Base-by-base conservation (phyloP, 2,113 vertebrate genomes). In the Amphiprion percula region DNA sequence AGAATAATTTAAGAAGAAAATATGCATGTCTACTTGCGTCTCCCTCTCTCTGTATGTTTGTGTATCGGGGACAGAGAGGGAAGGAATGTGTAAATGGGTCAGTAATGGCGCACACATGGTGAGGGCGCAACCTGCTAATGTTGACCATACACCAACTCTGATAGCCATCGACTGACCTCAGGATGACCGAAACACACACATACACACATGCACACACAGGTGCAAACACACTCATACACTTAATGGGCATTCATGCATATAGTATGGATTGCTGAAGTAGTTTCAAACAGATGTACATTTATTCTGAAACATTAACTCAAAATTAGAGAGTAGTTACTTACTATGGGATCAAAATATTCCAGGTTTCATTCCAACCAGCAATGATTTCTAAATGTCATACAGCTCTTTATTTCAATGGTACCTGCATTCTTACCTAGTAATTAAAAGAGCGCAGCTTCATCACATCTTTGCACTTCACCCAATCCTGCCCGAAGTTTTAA, bases 101-200 rank as follows among this genome's bases (percentile, higher is more conserved):
- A 39, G 23, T 78, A 80, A 87, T 82, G 69, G 73, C 23, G 15
- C 81, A 82, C 79, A 88, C 50, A 84, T 84, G 81, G 77, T 47
- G 2, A 17, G 82, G 68, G 50, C 12, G 2, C 28, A 68, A 76
- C 85, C 73, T 70, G 63, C 21, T 77, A 67, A 80, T 77, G 64
- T 65, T 76, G 47, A 71, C 23, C 74, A 71, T 58, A 59, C 63
- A 83, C 49, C 69, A 68, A 59, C 60, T 16, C 30, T 56, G 79
- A 85, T 79, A 46, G 17, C 66, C 67, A 79, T 87, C 80, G 30
- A 59, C 74, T 23, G 85, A 87, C 80, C 85, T 61, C 66, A 41
- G 52, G 21, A 41, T 53, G 66, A 75, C 58, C 4, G 9, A n/a
- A 26, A 66, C 19, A 11, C 66, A 6, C 30, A 41, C 64, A 54